Base-by-base conservation (phyloP, 2,888 invertebrate genomes). In the Diploptera punctata region DNA sequence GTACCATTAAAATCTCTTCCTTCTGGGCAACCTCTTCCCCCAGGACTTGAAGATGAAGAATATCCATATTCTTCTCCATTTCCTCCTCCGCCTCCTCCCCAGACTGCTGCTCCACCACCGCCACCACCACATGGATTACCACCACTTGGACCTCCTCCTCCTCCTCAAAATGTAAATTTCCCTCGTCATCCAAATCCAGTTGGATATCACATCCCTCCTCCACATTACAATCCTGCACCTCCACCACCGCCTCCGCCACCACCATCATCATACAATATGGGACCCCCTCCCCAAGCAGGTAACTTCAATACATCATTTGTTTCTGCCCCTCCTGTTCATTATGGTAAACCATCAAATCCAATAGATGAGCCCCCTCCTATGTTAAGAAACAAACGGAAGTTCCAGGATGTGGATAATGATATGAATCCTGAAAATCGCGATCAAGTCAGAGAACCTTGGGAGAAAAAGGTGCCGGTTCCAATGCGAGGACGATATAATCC, bases 1-100 rank as follows among this genome's bases (percentile, higher is more conserved):
- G 24, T 33, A n/a, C 31, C 31, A n/a, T n/a, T 19, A 7, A 61
- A 31, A 44, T 75, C 60, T 29, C 73, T 78, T 13, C 75, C 77
- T 0, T 70, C 78, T 0, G 79, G 79, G 29, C 82, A 81, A 26
- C 81, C 82, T 1, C 81, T 81, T 73, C 81, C 81, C 0, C 81
- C 81, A 0, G 81, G 80, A 13, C 77, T 81, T 62, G 82, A 81
- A 21, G 81, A 81, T 68, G 81, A 81, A 68, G 81, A 81, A 2
- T 76, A 80, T 19, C 79, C 81, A 0, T 16, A 49, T 10, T 60
- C 31, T 18, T 67, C 74, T 49, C 65, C 65, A 1, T n/a, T n/a
- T 18, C 47, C 44, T 24, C 60, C 60, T 31, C 38, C 68, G 3
- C 16, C 5, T 21, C n/a, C 67, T 21, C 24, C 29, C 7, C 13